Conservation (phyloP, 2,113 vertebrate genomes). For the Calidris pygmaea region DNA sequence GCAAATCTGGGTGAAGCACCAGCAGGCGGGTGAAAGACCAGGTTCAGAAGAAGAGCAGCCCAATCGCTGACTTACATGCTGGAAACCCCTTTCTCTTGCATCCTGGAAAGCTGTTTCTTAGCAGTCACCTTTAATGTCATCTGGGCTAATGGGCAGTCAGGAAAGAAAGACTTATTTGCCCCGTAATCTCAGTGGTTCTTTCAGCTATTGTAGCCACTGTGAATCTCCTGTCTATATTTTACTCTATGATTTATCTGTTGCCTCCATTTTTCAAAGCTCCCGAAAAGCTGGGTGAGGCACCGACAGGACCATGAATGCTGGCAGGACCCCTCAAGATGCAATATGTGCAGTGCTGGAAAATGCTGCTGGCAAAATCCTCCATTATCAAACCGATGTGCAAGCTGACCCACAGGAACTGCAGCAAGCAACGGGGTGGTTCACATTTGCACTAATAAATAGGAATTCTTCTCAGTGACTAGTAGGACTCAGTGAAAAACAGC, state of each 20-base stretch:
- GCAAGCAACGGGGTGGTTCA: not conserved
- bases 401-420: accelerated
- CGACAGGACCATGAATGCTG: not conserved
- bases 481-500: not conserved
- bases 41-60: not conserved
- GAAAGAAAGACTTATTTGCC: not conserved
- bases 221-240: not conserved
- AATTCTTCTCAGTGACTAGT: not conserved
- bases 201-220: not conserved
- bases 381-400: not conserved
- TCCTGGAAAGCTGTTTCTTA: not conserved
- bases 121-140: not conserved
- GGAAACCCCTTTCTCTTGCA: not conserved
- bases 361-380: not conserved
- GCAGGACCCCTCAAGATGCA: accelerated
- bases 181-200: not conserved
- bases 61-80: not conserved
- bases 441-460: not conserved
- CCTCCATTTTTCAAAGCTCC: not conserved
- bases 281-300: not conserved
- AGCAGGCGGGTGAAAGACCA: not conserved
- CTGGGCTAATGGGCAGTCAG: not conserved
- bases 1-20: not conserved
- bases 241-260: not conserved
- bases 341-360: not conserved